A percentile compares a stretch with the other conserved stretches of the same genome.
These are phyloP conservation scores for Misgurnus anguillicaudatus DNA, from an alignment of 2,113 vertebrate genomes.

Conservation along the genomic window DNA sequence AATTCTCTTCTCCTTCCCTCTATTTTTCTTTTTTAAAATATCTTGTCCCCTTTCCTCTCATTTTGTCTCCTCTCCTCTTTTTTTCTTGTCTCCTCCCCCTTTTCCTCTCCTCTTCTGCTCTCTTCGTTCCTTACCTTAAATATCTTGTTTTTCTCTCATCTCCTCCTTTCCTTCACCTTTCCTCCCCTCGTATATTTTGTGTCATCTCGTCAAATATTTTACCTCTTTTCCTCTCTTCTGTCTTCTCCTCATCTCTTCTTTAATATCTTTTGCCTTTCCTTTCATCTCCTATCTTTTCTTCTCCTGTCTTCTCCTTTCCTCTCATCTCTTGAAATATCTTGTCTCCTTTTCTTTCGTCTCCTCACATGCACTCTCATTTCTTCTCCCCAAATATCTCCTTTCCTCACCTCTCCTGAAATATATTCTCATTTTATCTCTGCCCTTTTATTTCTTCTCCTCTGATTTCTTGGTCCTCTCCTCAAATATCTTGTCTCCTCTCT, in stretches of 20 bases:
- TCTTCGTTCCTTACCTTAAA: too few relatives aligned
- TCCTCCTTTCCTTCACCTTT: conserved; percentile 2
- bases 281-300: not conserved
- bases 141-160: too few relatives aligned
- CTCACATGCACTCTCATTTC: not conserved
- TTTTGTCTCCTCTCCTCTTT: too few relatives aligned
- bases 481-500: not conserved
- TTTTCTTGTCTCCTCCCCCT: not conserved
- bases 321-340: not conserved
- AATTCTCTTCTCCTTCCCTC: not conserved
- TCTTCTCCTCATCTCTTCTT: not conserved
- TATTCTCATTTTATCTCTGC: not conserved
- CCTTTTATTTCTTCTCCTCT: not conserved
- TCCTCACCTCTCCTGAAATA: not conserved
- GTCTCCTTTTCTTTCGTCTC: not conserved
- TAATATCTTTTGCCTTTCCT: not conserved
- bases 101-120: too few relatives aligned
- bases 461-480: not conserved
- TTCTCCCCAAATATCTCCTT: not conserved
- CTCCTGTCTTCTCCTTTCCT: not conserved
- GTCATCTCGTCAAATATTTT: too few relatives aligned
- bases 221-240: too few relatives aligned
- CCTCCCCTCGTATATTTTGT: not conserved
- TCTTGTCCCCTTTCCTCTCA: too few relatives aligned
- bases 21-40: too few relatives aligned